phyloP scores from a whole-genome alignment of 1,140 invertebrate species.

The Meloidogyne exigua region DNA sequence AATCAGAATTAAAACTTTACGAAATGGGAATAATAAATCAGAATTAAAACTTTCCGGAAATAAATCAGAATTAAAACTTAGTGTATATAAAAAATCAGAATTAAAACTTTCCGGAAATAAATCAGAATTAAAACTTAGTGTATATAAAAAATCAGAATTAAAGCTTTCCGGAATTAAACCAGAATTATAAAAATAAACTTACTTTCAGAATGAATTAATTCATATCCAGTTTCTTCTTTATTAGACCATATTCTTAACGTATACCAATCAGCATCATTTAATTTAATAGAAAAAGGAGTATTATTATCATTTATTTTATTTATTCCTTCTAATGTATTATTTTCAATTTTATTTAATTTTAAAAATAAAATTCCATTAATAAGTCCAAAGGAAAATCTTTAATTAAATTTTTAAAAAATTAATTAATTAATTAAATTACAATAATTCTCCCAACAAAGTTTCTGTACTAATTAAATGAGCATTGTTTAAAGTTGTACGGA shows the following conservation, averaged over 20 bases:
- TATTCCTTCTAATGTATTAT: not conserved
- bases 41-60: too few relatives aligned
- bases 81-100: too few relatives aligned
- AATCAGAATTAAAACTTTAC: too few relatives aligned
- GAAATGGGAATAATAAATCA: too few relatives aligned
- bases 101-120: too few relatives aligned
- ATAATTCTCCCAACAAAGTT: conserved; percentile 39
- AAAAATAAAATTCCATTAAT: not conserved
- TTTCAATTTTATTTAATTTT: not conserved
- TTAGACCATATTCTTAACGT: conserved; percentile 31
- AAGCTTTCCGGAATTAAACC: too few relatives aligned
- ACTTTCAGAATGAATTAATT: conserved; percentile 25
- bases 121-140: too few relatives aligned
- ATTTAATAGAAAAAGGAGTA: conserved; percentile 20
- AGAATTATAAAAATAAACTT: not conserved
- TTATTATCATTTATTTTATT: not conserved
- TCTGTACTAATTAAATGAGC: conserved; percentile 47
- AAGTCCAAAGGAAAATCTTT: conserved; percentile 9
- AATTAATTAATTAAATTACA: conserved; percentile 23
- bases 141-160: too few relatives aligned
- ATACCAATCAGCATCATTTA: conserved; percentile 52
- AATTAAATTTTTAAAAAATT: not conserved
- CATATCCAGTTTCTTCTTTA: conserved; percentile 70
- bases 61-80: not conserved
- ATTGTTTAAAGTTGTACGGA: conserved; percentile 42